These are phyloP conservation scores for Pseudomyrmex dendroicus DNA, from an alignment of 1,140 invertebrate genomes.

Conservation along the genomic window DNA sequence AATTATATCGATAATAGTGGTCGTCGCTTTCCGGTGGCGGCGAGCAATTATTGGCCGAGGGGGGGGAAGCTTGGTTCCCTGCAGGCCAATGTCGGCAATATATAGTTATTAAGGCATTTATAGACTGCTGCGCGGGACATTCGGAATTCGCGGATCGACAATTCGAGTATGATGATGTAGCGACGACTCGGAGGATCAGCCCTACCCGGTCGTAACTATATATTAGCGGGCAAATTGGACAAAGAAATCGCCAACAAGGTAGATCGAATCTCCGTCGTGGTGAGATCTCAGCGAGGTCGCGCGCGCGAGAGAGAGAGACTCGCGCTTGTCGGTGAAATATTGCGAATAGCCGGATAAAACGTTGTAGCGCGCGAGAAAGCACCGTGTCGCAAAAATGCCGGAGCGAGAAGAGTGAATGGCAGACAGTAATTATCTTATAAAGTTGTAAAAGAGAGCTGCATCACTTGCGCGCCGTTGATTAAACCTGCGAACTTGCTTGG, in stretches of 20 bases:
- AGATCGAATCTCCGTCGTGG: constrained; percentile 11
- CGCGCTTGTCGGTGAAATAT: constrained; percentile 20
- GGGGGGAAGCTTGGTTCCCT: neutral
- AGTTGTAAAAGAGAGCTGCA: constrained; percentile 40
- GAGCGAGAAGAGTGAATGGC: constrained; percentile 29
- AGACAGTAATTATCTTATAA: constrained; percentile 59
- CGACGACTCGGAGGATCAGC: neutral
- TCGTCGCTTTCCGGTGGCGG: constrained; percentile 33
- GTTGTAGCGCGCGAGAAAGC: neutral
- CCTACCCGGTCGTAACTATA: constrained; percentile 26
- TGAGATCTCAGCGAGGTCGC: neutral
- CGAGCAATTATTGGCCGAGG: constrained; percentile 30
- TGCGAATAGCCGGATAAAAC: constrained; percentile 21
- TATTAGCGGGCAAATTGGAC: constrained; percentile 44
- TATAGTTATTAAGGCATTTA: constrained; percentile 40
- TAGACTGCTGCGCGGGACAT: neutral
- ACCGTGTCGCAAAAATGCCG: constrained; percentile 16
- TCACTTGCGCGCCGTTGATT: constrained; percentile 16
- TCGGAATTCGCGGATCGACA: constrained; percentile 24
- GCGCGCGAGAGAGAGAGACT: neutral
- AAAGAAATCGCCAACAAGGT: constrained; percentile 4
- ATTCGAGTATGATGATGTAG: neutral
- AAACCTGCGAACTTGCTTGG: neutral
- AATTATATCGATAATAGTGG: neutral
- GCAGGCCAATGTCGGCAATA: constrained; percentile 6